phyloP scores from a whole-genome alignment of 2,888 invertebrate species.

The Strigamia crassipes region DNA sequence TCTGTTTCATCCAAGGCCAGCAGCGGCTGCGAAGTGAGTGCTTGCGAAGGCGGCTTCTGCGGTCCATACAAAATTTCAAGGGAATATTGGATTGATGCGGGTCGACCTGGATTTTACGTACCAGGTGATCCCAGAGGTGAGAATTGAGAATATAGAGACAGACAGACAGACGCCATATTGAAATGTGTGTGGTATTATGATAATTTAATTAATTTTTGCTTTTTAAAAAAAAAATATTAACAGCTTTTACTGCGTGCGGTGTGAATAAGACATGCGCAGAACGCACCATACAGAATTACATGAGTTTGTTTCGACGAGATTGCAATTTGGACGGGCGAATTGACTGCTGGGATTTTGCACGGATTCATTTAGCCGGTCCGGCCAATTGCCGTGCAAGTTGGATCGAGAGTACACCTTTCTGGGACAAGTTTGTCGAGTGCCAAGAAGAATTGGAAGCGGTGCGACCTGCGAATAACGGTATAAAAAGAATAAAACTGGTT shows the following conservation, averaged over 20 bases:
- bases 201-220: not conserved
- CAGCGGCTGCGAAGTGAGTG: not conserved
- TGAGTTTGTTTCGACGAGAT: slow-evolving; percentile 49
- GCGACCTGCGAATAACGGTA: slow-evolving; percentile 25
- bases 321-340: slow-evolving; percentile 51
- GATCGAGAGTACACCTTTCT: slow-evolving; percentile 1
- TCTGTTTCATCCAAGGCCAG: slow-evolving; percentile 31
- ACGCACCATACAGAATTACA: not conserved
- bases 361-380: slow-evolving; percentile 52
- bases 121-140: slow-evolving; percentile 50
- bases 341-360: slow-evolving; percentile 52
- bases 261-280: slow-evolving; percentile 44
- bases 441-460: slow-evolving; percentile 45
- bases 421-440: slow-evolving; percentile 43
- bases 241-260: slow-evolving; percentile 36
- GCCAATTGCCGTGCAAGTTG: slow-evolving; percentile 49
- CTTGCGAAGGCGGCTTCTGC: slow-evolving; percentile 62
- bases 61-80: slow-evolving; percentile 84
- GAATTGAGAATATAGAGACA: no score
- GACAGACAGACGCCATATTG: no score
- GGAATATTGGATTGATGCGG: slow-evolving; percentile 84
- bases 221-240: no score
- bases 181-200: not conserved
- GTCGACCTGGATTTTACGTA: slow-evolving; percentile 55
- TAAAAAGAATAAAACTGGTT: not conserved